Evolutionary conservation across 23 tunicate species (phyloP).

Genomic region (Oikopleura dioica): DNA sequence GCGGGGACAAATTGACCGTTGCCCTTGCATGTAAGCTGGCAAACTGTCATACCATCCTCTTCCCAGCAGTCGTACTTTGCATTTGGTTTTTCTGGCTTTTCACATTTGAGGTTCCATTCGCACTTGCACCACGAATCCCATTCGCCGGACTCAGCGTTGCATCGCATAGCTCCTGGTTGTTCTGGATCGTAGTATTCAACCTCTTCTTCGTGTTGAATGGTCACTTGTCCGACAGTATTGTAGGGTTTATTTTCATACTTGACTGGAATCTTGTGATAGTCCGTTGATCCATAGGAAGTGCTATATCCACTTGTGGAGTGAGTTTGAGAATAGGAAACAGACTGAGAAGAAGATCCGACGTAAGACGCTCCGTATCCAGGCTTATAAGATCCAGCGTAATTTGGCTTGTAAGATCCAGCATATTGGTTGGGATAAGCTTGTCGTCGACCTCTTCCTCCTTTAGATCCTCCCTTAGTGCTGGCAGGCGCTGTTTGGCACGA

Average conservation of each 20-base stretch:
- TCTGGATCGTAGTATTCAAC: not conserved
- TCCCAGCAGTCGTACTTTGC: not conserved
- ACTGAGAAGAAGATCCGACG: no score
- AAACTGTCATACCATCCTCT: not conserved
- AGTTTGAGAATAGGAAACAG: no score
- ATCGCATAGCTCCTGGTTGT: not conserved
- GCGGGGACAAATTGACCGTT: not conserved
- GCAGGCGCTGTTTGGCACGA: not conserved
- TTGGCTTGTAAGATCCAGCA: not conserved
- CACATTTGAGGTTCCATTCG: not conserved
- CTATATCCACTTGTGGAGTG: no score
- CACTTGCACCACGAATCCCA: not conserved
- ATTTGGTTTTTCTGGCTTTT: not conserved
- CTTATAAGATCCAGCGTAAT: not conserved
- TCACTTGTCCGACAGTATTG: no score
- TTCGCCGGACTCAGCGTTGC: not conserved
- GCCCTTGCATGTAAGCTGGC: not conserved
- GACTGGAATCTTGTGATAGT: no score
- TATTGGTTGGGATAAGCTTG: not conserved
- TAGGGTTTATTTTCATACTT: no score
- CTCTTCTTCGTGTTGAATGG: not conserved
- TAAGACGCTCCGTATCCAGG: no score
- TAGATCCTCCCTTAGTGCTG: not conserved
- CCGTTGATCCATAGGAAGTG: no score
- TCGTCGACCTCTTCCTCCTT: not conserved